Base-by-base conservation (phyloP, 2,113 vertebrate species). In the Bungarus multicinctus region DNA sequence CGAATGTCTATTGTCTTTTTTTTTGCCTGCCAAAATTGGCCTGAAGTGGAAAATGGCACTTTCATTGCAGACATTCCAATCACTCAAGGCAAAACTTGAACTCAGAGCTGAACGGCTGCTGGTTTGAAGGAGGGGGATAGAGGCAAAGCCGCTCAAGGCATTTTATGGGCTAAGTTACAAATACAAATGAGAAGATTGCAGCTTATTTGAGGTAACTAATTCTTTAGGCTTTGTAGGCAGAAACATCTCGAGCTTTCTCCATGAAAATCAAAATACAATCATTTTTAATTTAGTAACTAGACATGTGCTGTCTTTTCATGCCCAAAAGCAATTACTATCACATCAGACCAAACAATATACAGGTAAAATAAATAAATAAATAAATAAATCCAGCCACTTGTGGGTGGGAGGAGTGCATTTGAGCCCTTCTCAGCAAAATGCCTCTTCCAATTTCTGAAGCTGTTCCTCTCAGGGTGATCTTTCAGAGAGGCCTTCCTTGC, bases 381-480 rank as follows among this genome's bases (percentile, higher is more conserved):
- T 43, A 43, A 81, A 81, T 22, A 39, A 81, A 43, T 30, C 50
- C 52, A 54, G 1, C 50, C 8, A 55, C 7, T 43, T 96, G 92
- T 25, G 11, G 3, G 25, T 30, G 4, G 16, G 27, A 92, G 96
- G 50, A 97, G 96, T 93, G 89, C 93, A 94, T 90, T 92, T 93
- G 93, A 3, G 27, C 94, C 95, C 94, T 93, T 95, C 94, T 92
- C 95, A 97, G 96, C 88, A 94, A 96, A 97, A 34, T 91, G 96
- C 95, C 94, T 94, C 95, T 85, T 88, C 91, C 89, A 93, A 54
- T 92, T 94, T 94, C 92, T 93, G 89, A 94, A 93, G 89, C 57
- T 14, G 64, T 88, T 25, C 89, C 4, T 5, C 90, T 86, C 22
- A 47, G 16, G 91, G 45, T 92, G 93, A 95, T 95, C 90, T 96